Conservation (phyloP, 2,113 vertebrate genomes). For the Ibidorhyncha struthersii region DNA sequence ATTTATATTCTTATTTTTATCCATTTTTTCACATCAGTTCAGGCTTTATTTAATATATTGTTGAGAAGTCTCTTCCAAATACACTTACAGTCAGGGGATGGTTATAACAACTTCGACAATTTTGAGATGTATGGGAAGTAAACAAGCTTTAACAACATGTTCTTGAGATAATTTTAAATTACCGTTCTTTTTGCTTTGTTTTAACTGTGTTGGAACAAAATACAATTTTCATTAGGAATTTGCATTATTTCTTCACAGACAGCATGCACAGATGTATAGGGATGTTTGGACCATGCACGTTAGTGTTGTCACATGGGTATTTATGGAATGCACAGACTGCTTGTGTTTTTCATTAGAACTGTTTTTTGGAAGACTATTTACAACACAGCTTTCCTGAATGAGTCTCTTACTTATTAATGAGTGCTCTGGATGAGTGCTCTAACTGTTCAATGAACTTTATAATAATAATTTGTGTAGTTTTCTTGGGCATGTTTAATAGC, state of each 20-base stretch:
- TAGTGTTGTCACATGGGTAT: background rate
- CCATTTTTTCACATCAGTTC: background rate
- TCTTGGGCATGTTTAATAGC: background rate
- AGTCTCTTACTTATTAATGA: background rate
- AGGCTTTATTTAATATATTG: background rate
- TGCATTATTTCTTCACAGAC: background rate
- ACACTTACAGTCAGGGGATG: background rate
- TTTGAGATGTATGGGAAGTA: background rate
- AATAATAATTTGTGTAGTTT: background rate
- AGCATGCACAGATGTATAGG: background rate
- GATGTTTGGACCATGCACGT: background rate
- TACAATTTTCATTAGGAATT: background rate
- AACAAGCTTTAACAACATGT: background rate
- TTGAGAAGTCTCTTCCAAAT: background rate
- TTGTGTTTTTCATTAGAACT: background rate
- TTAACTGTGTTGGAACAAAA: background rate
- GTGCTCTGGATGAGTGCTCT: background rate
- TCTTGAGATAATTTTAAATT: background rate
- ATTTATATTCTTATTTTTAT: background rate
- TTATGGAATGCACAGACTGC: background rate
- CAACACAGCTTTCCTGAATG: background rate
- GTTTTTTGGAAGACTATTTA: background rate
- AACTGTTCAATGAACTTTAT: background rate
- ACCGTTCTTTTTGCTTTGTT: background rate
- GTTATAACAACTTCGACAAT: background rate